Percentiles rank a stretch among this genome's conserved stretches.
phyloP scores from a whole-genome alignment of 2,888 invertebrate genomes.

The Tenthredo scrophulariae region DNA sequence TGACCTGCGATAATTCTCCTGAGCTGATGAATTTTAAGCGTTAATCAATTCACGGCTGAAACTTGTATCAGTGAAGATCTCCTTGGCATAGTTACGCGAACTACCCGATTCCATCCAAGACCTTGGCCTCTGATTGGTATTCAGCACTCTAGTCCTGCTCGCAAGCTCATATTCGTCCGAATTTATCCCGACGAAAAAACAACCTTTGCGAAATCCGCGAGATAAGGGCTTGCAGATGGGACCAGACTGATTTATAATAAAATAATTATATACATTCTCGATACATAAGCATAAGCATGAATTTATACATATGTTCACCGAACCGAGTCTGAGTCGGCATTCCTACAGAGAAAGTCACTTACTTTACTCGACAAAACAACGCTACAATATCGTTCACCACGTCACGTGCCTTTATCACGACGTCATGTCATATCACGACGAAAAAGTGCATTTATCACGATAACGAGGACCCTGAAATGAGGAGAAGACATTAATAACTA shows the following conservation, averaged over 20 bases:
- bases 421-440: background rate
- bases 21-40: background rate
- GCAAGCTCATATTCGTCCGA: background rate
- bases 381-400: conserved; percentile 4
- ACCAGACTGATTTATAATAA: background rate
- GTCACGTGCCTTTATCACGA: background rate
- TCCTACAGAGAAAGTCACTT: conserved; percentile 71
- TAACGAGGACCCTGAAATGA: background rate
- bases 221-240: background rate
- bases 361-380: conserved; percentile 58
- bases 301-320: conserved; percentile 14
- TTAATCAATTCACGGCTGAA: conserved; percentile 22
- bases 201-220: background rate
- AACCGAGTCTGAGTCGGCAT: conserved; percentile 60
- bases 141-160: background rate
- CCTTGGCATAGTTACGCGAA: conserved; percentile 39
- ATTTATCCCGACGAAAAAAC: conserved; percentile 6
- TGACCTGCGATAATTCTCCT: background rate
- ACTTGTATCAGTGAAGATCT: conserved; percentile 14
- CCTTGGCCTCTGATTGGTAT: conserved; percentile 41
- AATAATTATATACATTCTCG: background rate
- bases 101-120: conserved; percentile 32
- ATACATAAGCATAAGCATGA: background rate
- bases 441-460: background rate
- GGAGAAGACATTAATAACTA: background rate